These are phyloP conservation scores for Ochropacha duplaris DNA, from an alignment of 2,888 invertebrate genomes.

Conservation along the genomic window DNA sequence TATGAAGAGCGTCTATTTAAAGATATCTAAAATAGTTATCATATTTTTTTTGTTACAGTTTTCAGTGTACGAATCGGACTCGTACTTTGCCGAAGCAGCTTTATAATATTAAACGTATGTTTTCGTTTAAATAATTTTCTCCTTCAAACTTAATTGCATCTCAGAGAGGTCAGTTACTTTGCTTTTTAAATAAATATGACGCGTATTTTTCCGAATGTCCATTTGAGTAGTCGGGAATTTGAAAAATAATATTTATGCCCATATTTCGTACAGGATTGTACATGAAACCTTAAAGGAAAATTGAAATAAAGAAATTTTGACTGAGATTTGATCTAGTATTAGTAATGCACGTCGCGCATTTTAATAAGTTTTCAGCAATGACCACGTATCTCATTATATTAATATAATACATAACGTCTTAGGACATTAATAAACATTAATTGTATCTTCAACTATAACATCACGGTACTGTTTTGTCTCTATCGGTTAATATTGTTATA, in stretches of 20 bases:
- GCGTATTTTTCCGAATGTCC: neutral
- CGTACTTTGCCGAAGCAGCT: too few relatives aligned
- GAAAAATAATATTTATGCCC: neutral
- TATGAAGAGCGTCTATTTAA: too few relatives aligned
- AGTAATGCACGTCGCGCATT: neutral
- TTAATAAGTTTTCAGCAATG: neutral
- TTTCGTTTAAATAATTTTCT: neutral
- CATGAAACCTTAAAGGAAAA: too few relatives aligned
- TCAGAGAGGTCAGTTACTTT: slow-evolving; percentile 11
- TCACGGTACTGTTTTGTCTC: neutral
- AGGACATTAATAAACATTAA: neutral
- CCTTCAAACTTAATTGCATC: slow-evolving; percentile 11
- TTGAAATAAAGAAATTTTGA: neutral
- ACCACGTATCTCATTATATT: neutral
- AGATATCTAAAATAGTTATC: too few relatives aligned
- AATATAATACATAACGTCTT: neutral
- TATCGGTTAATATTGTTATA: too few relatives aligned
- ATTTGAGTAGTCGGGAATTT: neutral
- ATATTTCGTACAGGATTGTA: too few relatives aligned
- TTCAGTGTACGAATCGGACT: too few relatives aligned
- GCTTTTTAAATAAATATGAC: neutral
- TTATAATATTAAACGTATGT: too few relatives aligned
- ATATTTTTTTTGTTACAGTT: too few relatives aligned
- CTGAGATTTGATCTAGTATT: neutral
- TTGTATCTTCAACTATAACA: too few relatives aligned